These are phyloP conservation scores for Paedocypris sp. DNA, from an alignment of 2,113 vertebrate genomes.

Conservation along the genomic window DNA sequence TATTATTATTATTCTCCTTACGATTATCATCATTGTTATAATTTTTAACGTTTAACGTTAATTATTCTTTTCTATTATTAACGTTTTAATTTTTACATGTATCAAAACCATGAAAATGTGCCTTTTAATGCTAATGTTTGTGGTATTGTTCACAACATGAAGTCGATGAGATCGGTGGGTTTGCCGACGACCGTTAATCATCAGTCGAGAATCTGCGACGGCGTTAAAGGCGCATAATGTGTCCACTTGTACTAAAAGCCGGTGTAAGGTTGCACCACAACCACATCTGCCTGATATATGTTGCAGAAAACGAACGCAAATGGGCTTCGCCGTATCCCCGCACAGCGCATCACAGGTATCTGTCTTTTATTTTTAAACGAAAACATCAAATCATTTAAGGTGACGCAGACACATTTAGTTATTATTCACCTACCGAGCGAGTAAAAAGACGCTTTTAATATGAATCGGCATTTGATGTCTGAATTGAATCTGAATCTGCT, in stretches of 20 bases:
- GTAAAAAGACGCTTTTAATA: not conserved
- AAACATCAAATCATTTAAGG: constrained; percentile 9
- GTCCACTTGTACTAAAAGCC: constrained; percentile 40
- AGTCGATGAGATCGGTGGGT: no score
- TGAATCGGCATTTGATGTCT: not conserved
- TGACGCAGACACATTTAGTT: constrained; percentile 8
- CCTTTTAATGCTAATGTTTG: no score
- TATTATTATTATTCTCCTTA: no score
- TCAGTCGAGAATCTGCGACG: not conserved
- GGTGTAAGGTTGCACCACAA: constrained; percentile 54
- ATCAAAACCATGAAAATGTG: no score
- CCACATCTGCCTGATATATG: constrained; percentile 47
- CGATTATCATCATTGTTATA: no score
- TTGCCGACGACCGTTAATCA: not conserved
- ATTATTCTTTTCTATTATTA: no score
- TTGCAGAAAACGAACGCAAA: constrained; percentile 1
- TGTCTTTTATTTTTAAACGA: not conserved
- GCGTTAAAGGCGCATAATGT: constrained; percentile 19
- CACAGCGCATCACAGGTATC: constrained; percentile 3
- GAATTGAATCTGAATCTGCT: not conserved
- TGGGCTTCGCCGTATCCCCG: not conserved
- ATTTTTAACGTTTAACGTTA: no score
- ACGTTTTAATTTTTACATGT: no score
- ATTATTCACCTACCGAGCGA: no score
- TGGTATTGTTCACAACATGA: no score